These are phyloP conservation scores for Leptinotarsa peninsularis DNA, from an alignment of 2,888 invertebrate species.

Conservation along the genomic window DNA sequence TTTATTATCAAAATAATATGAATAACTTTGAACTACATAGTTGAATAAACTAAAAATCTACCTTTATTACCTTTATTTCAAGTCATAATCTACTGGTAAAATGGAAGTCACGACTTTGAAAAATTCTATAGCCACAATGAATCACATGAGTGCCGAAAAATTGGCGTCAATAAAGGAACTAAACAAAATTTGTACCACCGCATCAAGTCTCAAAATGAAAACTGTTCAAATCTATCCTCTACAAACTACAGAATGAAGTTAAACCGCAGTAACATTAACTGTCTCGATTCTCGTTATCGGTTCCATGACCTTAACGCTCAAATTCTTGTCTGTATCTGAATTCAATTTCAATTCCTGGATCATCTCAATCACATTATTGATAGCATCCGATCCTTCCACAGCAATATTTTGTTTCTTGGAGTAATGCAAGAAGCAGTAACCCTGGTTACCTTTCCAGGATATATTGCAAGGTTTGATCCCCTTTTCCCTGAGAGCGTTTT, in stretches of 20 bases:
- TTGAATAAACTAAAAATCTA: constrained; percentile 11
- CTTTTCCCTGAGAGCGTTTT: constrained; percentile 78
- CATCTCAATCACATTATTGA: constrained; percentile 68
- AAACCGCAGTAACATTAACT: constrained; percentile 68
- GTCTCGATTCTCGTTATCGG: constrained; percentile 69
- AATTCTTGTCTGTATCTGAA: constrained; percentile 58
- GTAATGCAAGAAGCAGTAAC: constrained; percentile 76
- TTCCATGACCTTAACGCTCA: constrained; percentile 67
- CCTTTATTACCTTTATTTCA: constrained; percentile 3
- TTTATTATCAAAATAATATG: constrained; percentile 22
- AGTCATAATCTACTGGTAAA: constrained; percentile 1
- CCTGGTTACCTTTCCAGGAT: constrained; percentile 71
- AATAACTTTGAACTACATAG: constrained; percentile 14
- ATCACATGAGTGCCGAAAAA: constrained; percentile 27
- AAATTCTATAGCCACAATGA: constrained; percentile 10
- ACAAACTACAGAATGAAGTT: constrained; percentile 23
- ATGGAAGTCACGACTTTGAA: constrained; percentile 14
- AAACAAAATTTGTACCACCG: constrained; percentile 30
- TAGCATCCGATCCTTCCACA: constrained; percentile 58
- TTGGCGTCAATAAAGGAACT: constrained; percentile 30
- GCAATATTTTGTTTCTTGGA: constrained; percentile 68
- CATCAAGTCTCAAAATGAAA: constrained; percentile 18
- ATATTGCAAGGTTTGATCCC: constrained; percentile 82
- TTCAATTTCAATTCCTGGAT: constrained; percentile 66
- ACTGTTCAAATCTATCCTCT: constrained; percentile 10